These are phyloP conservation scores for Kryphioiulus occultus DNA, from an alignment of 2,888 invertebrate species.

Conservation along the genomic window DNA sequence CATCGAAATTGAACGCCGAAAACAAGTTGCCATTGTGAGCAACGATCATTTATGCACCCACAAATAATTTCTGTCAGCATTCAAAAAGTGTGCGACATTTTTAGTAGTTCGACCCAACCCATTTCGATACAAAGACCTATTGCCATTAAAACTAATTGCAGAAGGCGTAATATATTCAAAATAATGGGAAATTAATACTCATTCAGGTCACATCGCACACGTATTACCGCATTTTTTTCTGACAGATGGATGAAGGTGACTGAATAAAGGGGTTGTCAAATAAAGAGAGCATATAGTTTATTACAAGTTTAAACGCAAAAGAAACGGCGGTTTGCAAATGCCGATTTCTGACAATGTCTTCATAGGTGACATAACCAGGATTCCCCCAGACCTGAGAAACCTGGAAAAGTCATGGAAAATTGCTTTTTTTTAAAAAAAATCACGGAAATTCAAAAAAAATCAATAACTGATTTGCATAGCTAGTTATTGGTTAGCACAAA, in stretches of 20 bases:
- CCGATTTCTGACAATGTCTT: background rate
- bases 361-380: background rate
- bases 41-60: constrained; percentile 33
- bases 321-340: background rate
- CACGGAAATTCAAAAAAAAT: background rate
- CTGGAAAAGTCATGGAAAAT: background rate
- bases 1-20: constrained; percentile 16
- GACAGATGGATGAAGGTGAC: background rate
- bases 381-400: background rate
- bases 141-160: background rate
- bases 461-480: too few species aligned
- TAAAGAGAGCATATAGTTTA: background rate
- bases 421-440: background rate
- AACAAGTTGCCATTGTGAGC: constrained; percentile 29
- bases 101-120: constrained; percentile 28
- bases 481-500: too few species aligned
- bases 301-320: too few species aligned
- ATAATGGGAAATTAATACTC: constrained; percentile 36
- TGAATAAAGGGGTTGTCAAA: background rate
- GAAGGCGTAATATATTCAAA: constrained; percentile 40
- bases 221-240: background rate
- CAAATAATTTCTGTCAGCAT: constrained; percentile 32
- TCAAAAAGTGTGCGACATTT: background rate
- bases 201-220: background rate
- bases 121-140: constrained; percentile 16